Evolutionary conservation across 2,888 invertebrate genomes (phyloP).

Genomic region (Cotesia congregata): DNA sequence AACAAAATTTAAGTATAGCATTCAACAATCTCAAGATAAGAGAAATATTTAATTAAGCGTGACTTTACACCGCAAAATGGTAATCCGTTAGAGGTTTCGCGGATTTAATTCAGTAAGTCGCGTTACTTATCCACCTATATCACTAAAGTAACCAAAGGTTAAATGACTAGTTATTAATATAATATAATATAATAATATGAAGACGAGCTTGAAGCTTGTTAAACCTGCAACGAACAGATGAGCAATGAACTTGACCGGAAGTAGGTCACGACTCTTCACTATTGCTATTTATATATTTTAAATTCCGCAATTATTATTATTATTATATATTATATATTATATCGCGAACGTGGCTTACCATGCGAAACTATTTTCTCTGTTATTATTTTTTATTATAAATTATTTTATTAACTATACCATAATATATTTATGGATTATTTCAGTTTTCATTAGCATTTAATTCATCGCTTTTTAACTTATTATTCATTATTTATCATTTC

Average conservation of each 20-base stretch:
- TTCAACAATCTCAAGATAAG: neutral
- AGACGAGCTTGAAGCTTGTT: neutral
- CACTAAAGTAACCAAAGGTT: neutral
- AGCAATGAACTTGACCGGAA: conserved; percentile 68
- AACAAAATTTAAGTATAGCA: neutral
- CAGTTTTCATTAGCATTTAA: too few species aligned
- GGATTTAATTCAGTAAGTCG: neutral
- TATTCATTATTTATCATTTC: neutral
- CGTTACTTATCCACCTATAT: too few species aligned
- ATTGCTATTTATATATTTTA: conserved; percentile 42
- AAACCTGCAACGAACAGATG: conserved; percentile 50
- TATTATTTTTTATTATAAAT: neutral
- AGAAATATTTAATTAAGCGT: neutral
- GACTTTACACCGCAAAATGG: neutral
- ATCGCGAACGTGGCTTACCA: conserved; percentile 25
- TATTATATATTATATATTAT: neutral
- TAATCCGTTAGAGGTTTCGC: neutral
- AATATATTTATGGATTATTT: too few species aligned
- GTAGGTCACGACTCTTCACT: conserved; percentile 61
- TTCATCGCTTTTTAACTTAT: too few species aligned
- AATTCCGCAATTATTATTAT: too few species aligned
- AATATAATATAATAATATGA: too few species aligned
- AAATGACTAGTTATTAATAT: neutral
- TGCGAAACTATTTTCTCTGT: conserved; percentile 39
- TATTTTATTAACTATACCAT: neutral